These are phyloP conservation scores for Lycia hirtaria DNA, from an alignment of 2,888 invertebrate species.

Conservation along the genomic window DNA sequence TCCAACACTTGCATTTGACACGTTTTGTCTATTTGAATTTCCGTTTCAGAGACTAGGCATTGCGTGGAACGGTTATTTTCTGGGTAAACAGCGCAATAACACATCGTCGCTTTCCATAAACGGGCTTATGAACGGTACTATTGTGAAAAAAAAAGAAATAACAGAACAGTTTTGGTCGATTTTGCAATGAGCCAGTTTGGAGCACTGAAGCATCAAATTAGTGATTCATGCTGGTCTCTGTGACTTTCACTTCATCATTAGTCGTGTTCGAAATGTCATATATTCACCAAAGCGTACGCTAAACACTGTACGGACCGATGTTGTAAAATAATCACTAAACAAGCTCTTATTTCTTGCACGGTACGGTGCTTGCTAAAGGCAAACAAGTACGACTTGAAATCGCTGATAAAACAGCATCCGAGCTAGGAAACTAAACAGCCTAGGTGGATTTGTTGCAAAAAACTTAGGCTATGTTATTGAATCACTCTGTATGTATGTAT, in stretches of 20 bases:
- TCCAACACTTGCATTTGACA: conserved; percentile 13
- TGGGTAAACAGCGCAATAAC: conserved; percentile 12
- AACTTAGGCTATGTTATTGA: too few relatives aligned
- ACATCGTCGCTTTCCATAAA: conserved; percentile 16
- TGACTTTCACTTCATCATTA: conserved; percentile 27
- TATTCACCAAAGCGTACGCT: conserved; percentile 3
- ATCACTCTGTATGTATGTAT: too few relatives aligned
- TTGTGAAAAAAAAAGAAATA: conserved; percentile 16
- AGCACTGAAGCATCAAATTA: conserved; percentile 32
- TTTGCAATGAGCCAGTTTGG: conserved; percentile 29
- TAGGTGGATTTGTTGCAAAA: too few relatives aligned
- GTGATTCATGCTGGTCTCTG: conserved; percentile 16
- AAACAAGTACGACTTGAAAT: neutral
- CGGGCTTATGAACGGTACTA: conserved; percentile 6
- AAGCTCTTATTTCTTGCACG: neutral
- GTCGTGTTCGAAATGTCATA: conserved; percentile 12
- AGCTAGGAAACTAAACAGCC: too few relatives aligned
- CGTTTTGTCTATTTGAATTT: conserved; percentile 10
- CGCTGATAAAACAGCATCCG: neutral
- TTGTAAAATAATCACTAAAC: neutral
- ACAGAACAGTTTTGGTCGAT: conserved; percentile 17
- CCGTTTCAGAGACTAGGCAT: conserved; percentile 8
- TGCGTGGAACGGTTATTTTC: conserved; percentile 21
- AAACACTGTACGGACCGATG: conserved; percentile 5
- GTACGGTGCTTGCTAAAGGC: neutral